A percentile compares a stretch with the other conserved stretches of the same genome.
Evolutionary conservation across 2,797 vertebrate species (phyloP).

Genomic region (Lindbergichthys nudifrons): DNA sequence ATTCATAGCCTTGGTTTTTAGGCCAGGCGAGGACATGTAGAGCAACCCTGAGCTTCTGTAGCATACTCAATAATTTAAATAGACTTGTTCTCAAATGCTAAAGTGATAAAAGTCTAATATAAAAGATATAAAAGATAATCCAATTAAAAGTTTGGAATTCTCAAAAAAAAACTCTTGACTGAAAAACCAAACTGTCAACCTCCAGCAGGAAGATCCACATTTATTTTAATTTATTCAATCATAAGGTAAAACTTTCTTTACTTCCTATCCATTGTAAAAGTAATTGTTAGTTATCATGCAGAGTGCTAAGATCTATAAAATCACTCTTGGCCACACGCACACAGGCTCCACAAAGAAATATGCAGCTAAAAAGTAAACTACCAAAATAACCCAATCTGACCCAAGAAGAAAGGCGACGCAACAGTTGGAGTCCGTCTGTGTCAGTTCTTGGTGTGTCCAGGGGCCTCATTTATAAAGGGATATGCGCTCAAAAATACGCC

Average conservation of each 20-base stretch:
- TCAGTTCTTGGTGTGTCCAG: too few relatives aligned
- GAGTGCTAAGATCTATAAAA: not conserved
- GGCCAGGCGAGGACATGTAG: constrained; percentile 52
- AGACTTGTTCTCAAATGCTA: constrained; percentile 18
- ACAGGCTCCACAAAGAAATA: not conserved
- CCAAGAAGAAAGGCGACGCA: not conserved
- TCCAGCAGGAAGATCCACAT: not conserved
- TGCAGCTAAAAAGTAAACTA: not conserved
- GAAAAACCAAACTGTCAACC: constrained; percentile 13
- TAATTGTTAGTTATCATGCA: not conserved
- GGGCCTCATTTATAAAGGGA: too few relatives aligned
- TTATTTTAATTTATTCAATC: not conserved
- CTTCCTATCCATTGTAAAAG: not conserved
- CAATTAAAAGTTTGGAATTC: not conserved
- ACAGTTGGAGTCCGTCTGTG: too few relatives aligned
- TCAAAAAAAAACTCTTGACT: constrained; percentile 11
- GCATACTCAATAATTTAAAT: constrained; percentile 45
- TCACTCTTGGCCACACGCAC: not conserved
- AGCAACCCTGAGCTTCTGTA: constrained; percentile 37
- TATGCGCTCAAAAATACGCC: too few relatives aligned
- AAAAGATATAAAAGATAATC: not conserved
- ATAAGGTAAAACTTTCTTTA: not conserved
- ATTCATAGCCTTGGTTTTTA: constrained; percentile 69
- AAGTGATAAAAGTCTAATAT: constrained; percentile 20
- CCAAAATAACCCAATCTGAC: not conserved